Evolutionary conservation across 2,888 invertebrate genomes (phyloP), one percentile per base, ranked within the genome.

Genomic region (Pandemis heparana): DNA sequence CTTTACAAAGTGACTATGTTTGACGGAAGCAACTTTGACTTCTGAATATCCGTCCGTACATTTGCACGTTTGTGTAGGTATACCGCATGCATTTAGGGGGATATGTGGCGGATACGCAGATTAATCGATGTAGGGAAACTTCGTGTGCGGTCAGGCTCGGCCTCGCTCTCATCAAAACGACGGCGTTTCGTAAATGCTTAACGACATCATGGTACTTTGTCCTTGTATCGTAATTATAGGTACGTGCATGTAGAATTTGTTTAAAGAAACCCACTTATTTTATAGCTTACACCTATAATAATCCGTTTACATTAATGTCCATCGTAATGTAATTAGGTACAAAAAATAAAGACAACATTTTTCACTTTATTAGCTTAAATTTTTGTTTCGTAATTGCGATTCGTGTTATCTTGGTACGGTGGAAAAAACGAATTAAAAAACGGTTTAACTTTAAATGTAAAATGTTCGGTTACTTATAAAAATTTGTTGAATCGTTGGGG

Each of bases 111-210:
- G 66, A 18, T 41, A 67, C 53, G 62, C 67, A 67, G 66, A 72
- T 67, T 72, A 72, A 72, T 72, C 72, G 72, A 53, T 67, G 72
- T 62, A 66, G 51, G 72, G 16, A 71, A 72, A 72, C 46, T 53
- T 67, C 46, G 66, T 61, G 53, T 53, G 67, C 61, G 66, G 51
- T 38, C 65, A 16, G 53, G 60, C 32, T 60, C 32, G 65, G 16
- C 39, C 46, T 38, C 64, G 41, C 48, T 65, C 65, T 41, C 61
- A 43, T 71, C 71, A 71, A 46, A 72, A 67, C 18, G 62, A 72
- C 62, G 53, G 71, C 56, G 51, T 23, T 38, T 18, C 46, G 56
- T 23, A 59, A 71, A 51, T 60, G 71, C 65, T 65, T 65, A 60
- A 65, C 51, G 67, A 72, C 16, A 43, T 8, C 60, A 59, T 14